phyloP scores from a whole-genome alignment of 2,113 vertebrate species.

The Amazona vittata region DNA sequence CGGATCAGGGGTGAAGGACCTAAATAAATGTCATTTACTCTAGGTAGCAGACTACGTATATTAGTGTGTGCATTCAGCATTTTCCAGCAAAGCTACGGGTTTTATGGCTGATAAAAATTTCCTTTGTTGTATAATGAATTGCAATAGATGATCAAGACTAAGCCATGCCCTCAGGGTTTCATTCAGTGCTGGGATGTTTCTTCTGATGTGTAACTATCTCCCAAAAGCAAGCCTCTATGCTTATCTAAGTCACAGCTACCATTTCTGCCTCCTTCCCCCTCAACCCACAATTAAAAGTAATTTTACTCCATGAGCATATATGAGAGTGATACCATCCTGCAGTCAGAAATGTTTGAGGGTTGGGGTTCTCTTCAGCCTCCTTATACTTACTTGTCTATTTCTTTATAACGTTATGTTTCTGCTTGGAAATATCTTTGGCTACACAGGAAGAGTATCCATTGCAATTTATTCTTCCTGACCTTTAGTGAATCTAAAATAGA shows the following conservation, averaged over 20 bases:
- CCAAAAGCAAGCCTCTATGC: background rate
- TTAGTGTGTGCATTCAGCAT: background rate
- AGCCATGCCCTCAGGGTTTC: background rate
- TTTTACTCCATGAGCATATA: background rate
- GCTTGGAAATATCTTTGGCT: background rate
- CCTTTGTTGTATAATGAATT: background rate
- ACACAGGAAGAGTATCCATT: background rate
- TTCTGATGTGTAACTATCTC: background rate
- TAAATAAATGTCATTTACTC: background rate
- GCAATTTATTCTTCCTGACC: conserved; percentile 28
- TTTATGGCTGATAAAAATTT: background rate
- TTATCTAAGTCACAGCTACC: background rate
- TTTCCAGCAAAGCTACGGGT: background rate
- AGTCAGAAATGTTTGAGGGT: background rate
- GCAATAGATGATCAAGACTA: background rate
- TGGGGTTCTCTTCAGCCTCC: background rate
- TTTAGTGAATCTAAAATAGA: conserved; percentile 45
- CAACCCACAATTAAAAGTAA: background rate
- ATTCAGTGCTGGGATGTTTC: background rate
- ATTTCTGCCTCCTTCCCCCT: rapidly evolving
- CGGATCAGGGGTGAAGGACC: background rate
- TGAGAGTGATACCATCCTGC: background rate
- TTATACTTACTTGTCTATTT: conserved; percentile 12
- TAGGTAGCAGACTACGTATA: background rate
- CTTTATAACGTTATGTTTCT: background rate